These are phyloP conservation scores for Trilocha varians DNA, from an alignment of 2,888 invertebrate genomes.

Conservation along the genomic window DNA sequence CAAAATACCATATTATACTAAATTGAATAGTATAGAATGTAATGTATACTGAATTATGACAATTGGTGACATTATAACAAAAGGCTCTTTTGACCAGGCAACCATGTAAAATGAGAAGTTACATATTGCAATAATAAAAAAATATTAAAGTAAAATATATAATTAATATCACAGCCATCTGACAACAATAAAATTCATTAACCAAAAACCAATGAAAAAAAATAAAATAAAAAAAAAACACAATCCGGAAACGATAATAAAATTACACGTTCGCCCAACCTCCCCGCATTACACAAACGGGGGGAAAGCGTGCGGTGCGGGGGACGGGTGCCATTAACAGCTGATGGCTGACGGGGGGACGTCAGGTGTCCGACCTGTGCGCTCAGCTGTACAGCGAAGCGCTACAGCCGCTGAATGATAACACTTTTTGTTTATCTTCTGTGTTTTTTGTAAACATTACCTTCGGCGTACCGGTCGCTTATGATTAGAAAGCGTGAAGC, in stretches of 20 bases:
- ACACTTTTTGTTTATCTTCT: slow-evolving; percentile 55
- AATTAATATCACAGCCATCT: no score
- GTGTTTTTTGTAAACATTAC: slow-evolving; percentile 43
- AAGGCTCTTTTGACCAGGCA: no score
- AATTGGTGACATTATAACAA: no score
- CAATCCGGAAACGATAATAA: neutral
- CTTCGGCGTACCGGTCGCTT: slow-evolving; percentile 5
- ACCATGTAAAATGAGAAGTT: no score
- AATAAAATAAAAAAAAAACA: no score
- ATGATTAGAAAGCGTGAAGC: slow-evolving; percentile 7
- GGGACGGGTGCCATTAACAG: slow-evolving; percentile 62
- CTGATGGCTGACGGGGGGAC: slow-evolving; percentile 60
- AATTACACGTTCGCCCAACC: slow-evolving; percentile 31
- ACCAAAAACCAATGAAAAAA: no score
- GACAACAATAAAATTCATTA: no score
- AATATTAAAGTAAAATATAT: no score
- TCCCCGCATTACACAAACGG: slow-evolving; percentile 72
- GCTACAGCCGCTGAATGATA: slow-evolving; percentile 48
- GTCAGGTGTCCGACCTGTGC: slow-evolving; percentile 63
- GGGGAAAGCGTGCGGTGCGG: slow-evolving; percentile 61
- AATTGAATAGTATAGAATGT: no score
- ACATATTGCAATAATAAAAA: no score
- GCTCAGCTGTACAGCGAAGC: slow-evolving; percentile 39
- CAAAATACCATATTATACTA: no score
- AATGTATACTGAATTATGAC: no score